Conservation (phyloP, 1,140 invertebrate species). For the Octopus sinensis region DNA sequence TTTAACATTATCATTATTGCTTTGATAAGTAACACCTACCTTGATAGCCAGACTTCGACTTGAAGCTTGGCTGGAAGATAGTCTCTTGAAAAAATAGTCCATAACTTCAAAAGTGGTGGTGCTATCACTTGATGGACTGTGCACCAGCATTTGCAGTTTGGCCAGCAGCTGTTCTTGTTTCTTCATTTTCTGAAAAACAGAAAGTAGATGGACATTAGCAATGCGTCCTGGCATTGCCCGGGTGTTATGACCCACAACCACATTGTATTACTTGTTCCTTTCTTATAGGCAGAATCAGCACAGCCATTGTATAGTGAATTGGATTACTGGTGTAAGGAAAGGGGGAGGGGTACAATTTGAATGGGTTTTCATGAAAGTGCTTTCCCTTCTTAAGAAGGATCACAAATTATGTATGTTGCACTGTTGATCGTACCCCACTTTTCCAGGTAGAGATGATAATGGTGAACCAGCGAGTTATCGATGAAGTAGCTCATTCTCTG, state of each 20-base stretch:
- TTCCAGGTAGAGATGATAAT: neutral
- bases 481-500: no score
- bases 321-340: no score
- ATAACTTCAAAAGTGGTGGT: slow-evolving; percentile 75
- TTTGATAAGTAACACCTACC: slow-evolving; percentile 26
- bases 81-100: slow-evolving; percentile 84
- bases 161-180: slow-evolving; percentile 77
- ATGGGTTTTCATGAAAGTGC: no score
- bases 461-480: no score
- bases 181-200: slow-evolving; percentile 59
- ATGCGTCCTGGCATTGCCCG: no score
- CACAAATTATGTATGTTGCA: neutral
- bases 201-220: slow-evolving; percentile 4
- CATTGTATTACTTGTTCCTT: no score
- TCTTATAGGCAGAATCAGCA: no score
- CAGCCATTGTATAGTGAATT: no score
- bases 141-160: slow-evolving; percentile 67
- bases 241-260: no score
- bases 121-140: slow-evolving; percentile 61
- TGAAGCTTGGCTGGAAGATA: slow-evolving; percentile 76
- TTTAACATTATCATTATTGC: no score
- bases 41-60: slow-evolving; percentile 76
- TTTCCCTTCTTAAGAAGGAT: no score
- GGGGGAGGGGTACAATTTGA: no score
- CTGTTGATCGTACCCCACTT: neutral